These are phyloP conservation scores for Python bivittatus DNA, from an alignment of 2,113 vertebrate genomes.

Conservation along the genomic window DNA sequence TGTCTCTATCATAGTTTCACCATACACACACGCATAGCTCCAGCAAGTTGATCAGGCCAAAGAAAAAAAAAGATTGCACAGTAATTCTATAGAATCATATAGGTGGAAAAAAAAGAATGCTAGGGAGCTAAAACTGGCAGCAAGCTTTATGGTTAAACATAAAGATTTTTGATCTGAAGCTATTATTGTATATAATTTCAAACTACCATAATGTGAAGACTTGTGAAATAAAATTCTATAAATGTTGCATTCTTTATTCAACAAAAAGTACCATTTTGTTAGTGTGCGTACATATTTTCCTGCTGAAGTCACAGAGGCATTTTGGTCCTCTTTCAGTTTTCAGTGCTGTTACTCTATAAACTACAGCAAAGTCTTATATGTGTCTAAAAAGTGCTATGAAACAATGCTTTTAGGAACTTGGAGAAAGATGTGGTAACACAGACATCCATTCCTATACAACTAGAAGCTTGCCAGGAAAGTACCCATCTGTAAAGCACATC, in stretches of 20 bases:
- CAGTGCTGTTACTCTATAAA: background rate
- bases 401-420: background rate
- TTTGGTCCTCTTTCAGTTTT: background rate
- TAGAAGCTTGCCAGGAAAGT: background rate
- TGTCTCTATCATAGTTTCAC: background rate
- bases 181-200: background rate
- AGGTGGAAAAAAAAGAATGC: background rate
- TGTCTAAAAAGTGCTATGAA: background rate
- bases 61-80: background rate
- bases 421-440: background rate
- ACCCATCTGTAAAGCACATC: background rate
- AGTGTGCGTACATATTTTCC: background rate
- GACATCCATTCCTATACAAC: background rate
- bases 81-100: too few relatives aligned
- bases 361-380: background rate
- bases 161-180: background rate
- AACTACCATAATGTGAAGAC: background rate
- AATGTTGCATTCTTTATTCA: background rate
- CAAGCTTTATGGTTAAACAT: background rate
- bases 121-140: background rate
- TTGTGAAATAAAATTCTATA: background rate
- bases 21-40: background rate
- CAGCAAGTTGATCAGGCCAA: background rate
- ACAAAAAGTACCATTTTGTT: background rate
- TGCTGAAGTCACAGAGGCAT: background rate